These are phyloP conservation scores for Lepidotrigona ventralis DNA, from an alignment of 1,140 invertebrate species.

Conservation along the genomic window DNA sequence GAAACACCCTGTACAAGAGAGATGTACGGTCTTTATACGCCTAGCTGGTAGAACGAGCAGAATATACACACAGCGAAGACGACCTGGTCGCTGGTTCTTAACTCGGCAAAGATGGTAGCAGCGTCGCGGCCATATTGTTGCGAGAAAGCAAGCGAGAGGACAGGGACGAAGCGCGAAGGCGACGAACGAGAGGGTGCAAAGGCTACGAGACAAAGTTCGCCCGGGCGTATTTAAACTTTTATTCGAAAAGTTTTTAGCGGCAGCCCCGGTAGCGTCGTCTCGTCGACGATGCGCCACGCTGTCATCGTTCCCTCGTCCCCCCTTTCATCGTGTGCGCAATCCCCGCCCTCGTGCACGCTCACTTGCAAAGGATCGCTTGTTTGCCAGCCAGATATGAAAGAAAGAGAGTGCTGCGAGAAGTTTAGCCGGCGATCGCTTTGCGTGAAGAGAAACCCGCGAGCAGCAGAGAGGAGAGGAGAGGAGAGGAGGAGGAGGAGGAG, in stretches of 20 bases:
- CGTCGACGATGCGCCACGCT: constrained; percentile 12
- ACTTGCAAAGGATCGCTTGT: constrained; percentile 51
- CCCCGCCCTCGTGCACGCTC: not conserved
- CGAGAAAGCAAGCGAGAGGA: constrained; percentile 26
- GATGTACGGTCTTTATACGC: constrained; percentile 23
- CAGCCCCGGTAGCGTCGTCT: not conserved
- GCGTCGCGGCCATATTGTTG: constrained; percentile 70
- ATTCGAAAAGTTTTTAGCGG: constrained; percentile 78
- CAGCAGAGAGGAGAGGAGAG: too few relatives aligned
- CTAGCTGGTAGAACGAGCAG: not conserved
- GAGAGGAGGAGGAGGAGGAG: too few relatives aligned
- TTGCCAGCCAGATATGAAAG: constrained; percentile 50
- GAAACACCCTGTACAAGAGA: constrained; percentile 26
- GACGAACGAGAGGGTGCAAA: constrained; percentile 1
- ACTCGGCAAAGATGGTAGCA: constrained; percentile 65
- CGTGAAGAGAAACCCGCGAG: not conserved
- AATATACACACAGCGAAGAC: constrained; percentile 2
- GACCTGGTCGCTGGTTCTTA: constrained; percentile 55
- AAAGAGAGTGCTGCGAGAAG: not conserved
- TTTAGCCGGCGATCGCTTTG: not conserved
- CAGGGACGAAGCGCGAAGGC: not conserved
- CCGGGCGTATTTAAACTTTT: constrained; percentile 76
- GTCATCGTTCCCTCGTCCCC: not conserved
- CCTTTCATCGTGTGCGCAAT: too few relatives aligned
- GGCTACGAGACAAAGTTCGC: constrained; percentile 70